Evolutionary conservation across 2,888 invertebrate species (phyloP).

Genomic region (Drosophila tanythrix): DNA sequence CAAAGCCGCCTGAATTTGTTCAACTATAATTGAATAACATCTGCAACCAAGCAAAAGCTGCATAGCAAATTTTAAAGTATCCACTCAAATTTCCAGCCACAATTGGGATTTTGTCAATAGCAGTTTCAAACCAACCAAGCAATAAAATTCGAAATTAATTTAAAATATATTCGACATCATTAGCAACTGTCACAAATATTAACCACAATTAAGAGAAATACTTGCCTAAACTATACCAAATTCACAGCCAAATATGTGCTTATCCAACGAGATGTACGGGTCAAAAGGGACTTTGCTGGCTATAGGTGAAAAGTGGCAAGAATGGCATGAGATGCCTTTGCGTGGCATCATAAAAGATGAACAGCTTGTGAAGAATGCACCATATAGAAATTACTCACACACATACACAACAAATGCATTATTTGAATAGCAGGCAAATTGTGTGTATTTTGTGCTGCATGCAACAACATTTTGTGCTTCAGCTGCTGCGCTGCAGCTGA

Average conservation of each 20-base stretch:
- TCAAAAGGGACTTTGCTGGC: conserved; percentile 9
- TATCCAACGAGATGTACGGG: not conserved
- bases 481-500: conserved; percentile 34
- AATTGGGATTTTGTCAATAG: not conserved
- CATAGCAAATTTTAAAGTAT: not conserved
- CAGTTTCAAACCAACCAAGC: not conserved
- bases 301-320: conserved; percentile 1
- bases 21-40: not conserved
- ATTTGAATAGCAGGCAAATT: conserved; percentile 44
- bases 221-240: not conserved
- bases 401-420: not conserved
- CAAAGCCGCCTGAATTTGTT: not conserved
- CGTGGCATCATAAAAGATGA: conserved; percentile 13
- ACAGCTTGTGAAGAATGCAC: not conserved
- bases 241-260: not conserved
- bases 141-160: not conserved
- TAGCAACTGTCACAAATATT: conserved; percentile 1
- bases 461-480: conserved; percentile 44
- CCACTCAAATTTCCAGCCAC: not conserved
- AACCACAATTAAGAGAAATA: not conserved
- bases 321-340: conserved; percentile 3
- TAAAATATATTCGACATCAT: not conserved
- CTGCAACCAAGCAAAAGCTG: not conserved
- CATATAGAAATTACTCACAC: not conserved
- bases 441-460: conserved; percentile 1